Conservation (phyloP, 2,888 invertebrate genomes). For the Yponomeuta sedellus region DNA sequence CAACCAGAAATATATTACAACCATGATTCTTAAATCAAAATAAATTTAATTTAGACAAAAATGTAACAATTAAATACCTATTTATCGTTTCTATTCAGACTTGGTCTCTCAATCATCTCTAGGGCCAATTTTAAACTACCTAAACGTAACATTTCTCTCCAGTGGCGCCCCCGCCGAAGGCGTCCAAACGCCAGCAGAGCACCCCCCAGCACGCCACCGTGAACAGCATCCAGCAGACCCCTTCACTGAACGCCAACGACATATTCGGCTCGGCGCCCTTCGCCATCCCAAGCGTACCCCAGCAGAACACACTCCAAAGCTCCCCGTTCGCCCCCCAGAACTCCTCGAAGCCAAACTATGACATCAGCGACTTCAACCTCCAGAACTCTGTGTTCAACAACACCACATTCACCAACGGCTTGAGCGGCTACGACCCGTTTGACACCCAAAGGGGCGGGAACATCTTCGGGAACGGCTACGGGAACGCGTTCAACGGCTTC, state of each 20-base stretch:
- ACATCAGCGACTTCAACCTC: slow-evolving; percentile 63
- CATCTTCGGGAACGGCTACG: slow-evolving; percentile 59
- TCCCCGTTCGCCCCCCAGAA: slow-evolving; percentile 34
- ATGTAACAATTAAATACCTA: too few relatives aligned
- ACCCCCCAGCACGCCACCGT: slow-evolving; percentile 39
- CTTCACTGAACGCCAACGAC: slow-evolving; percentile 78
- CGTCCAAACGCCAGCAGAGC: slow-evolving; percentile 72
- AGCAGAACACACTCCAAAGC: slow-evolving; percentile 29
- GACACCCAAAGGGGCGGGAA: slow-evolving; percentile 83
- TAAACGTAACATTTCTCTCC: slow-evolving; percentile 33
- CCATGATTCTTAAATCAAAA: too few relatives aligned
- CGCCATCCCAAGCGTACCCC: slow-evolving; percentile 47
- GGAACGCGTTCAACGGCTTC: slow-evolving; percentile 63
- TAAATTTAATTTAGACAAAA: too few relatives aligned
- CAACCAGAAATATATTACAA: too few relatives aligned
- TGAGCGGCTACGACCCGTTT: slow-evolving; percentile 83
- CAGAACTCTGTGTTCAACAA: slow-evolving; percentile 65
- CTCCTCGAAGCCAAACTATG: slow-evolving; percentile 60
- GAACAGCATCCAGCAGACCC: slow-evolving; percentile 31
- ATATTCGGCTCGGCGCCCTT: slow-evolving; percentile 89
- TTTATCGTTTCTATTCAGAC: too few relatives aligned
- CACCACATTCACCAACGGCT: slow-evolving; percentile 58
- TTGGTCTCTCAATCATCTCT: too few relatives aligned
- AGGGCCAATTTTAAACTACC: too few relatives aligned
- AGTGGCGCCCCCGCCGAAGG: slow-evolving; percentile 95